Evolutionary conservation across 1,140 invertebrate species (phyloP).

Genomic region (Stegodyphus mimosarum): DNA sequence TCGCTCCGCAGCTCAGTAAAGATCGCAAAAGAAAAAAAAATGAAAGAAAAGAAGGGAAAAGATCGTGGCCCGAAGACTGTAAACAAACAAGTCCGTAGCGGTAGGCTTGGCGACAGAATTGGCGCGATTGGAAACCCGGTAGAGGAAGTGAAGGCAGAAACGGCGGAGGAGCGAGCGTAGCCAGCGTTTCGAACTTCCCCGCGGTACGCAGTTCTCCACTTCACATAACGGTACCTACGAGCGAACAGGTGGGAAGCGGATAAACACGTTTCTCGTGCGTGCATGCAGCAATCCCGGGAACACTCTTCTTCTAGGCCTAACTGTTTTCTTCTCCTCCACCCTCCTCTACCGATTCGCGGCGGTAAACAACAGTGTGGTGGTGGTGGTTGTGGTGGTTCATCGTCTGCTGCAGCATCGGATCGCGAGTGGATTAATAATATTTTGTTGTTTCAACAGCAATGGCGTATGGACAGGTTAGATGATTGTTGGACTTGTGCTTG

Average conservation of each 20-base stretch:
- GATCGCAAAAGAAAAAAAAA: neutral
- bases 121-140: constrained; percentile 28
- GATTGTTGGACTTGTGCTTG: neutral
- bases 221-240: constrained; percentile 46
- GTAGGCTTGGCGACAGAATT: constrained; percentile 30
- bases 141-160: constrained; percentile 38
- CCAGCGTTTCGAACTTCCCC: constrained; percentile 22
- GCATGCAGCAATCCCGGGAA: constrained; percentile 14
- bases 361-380: neutral
- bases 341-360: neutral
- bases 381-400: neutral
- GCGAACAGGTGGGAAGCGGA: constrained; percentile 43
- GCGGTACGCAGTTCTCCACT: constrained; percentile 1
- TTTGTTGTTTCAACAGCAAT: constrained; percentile 21
- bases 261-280: neutral
- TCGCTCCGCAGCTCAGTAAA: neutral
- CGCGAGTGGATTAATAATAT: constrained; percentile 27
- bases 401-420: neutral
- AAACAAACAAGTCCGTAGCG: constrained; percentile 51
- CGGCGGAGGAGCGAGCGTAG: neutral
- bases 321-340: constrained; percentile 2
- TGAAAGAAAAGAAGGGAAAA: constrained; percentile 2
- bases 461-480: constrained; percentile 51
- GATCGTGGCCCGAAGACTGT: constrained; percentile 36
- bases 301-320: constrained; percentile 11